phyloP scores from a whole-genome alignment of 2,888 invertebrate genomes.

The Tiliacea aurago region DNA sequence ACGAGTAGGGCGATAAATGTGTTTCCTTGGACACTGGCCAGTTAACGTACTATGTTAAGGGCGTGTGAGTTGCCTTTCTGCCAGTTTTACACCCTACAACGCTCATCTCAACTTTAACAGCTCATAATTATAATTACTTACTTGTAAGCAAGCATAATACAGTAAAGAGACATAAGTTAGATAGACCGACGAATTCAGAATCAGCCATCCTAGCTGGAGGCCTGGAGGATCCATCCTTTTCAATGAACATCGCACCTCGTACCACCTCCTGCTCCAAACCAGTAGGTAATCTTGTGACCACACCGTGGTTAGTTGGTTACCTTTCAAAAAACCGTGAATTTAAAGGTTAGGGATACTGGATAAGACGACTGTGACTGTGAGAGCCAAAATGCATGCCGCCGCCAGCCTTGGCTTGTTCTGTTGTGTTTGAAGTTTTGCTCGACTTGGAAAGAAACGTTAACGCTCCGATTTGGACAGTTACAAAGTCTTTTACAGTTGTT shows the following conservation, averaged over 20 bases:
- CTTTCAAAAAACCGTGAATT: neutral
- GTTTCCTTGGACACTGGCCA: constrained; percentile 14
- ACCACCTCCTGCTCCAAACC: no score
- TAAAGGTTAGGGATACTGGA: neutral
- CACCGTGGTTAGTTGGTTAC: no score
- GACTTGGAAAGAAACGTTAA: neutral
- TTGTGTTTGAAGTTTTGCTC: no score
- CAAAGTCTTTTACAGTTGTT: constrained; percentile 11
- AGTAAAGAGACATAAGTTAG: neutral
- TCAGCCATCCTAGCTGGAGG: neutral
- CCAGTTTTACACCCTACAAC: constrained; percentile 16
- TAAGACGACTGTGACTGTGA: neutral
- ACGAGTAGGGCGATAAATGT: neutral
- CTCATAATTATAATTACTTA: neutral
- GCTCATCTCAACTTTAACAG: constrained; percentile 12
- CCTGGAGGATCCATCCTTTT: neutral
- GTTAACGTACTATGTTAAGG: neutral
- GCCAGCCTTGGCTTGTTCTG: neutral
- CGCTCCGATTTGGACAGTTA: neutral
- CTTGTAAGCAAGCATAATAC: neutral
- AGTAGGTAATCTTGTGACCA: no score
- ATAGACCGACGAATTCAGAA: neutral
- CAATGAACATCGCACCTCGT: neutral
- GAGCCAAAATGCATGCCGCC: neutral
- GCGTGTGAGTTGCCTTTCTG: constrained; percentile 9